A percentile compares a stretch with the other conserved stretches of the same genome.
Evolutionary conservation across 2,113 vertebrate genomes (phyloP).

Genomic region (Alces alces): DNA sequence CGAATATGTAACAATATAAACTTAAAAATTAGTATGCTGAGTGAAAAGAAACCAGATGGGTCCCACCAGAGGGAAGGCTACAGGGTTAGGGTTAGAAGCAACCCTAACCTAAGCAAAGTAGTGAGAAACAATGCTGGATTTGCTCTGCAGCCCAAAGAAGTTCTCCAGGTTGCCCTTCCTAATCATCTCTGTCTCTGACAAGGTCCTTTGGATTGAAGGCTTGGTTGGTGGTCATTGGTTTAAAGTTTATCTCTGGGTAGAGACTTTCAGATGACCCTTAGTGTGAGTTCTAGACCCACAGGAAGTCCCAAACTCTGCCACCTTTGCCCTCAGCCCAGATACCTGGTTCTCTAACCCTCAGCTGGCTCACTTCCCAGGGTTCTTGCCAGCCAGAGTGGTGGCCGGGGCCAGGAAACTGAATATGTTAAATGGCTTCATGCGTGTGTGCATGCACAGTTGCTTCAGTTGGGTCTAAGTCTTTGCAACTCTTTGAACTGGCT

Average conservation of each 20-base stretch:
- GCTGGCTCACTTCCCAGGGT: background rate
- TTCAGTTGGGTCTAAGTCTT: too few relatives aligned
- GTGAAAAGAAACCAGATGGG: background rate
- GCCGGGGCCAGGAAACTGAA: background rate
- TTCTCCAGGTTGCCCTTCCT: background rate
- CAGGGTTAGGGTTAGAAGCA: background rate
- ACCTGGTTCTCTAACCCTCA: background rate
- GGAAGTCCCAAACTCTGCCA: background rate
- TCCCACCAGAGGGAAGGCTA: background rate
- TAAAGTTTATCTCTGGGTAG: background rate
- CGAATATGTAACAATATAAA: background rate
- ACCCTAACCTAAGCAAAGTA: background rate
- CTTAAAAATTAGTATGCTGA: background rate
- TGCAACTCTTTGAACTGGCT: too few relatives aligned
- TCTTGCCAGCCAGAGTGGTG: background rate
- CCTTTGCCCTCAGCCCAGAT: background rate
- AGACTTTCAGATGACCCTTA: background rate
- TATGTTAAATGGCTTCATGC: background rate
- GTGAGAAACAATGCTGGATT: background rate
- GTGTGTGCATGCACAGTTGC: too few relatives aligned
- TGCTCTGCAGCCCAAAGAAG: background rate
- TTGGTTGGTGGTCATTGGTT: background rate
- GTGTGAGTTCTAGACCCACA: background rate
- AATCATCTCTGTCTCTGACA: background rate
- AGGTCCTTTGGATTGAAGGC: background rate